These are phyloP conservation scores for Lithophane ornitopus DNA, from an alignment of 2,888 invertebrate species.

Conservation along the genomic window DNA sequence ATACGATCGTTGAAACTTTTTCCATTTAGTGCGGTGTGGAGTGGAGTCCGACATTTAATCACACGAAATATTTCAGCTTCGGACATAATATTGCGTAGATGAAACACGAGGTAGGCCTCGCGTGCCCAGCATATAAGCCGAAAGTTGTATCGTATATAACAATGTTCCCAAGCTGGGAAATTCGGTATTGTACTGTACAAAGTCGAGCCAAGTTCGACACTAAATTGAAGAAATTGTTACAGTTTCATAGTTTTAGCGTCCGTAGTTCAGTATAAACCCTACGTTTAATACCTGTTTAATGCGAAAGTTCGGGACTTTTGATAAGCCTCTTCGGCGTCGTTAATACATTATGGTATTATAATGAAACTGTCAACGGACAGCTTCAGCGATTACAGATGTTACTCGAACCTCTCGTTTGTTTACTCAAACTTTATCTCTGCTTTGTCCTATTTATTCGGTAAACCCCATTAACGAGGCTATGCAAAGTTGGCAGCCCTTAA, in stretches of 20 bases:
- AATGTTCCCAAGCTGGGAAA: constrained; percentile 33
- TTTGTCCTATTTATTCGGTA: constrained; percentile 70
- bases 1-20: constrained; percentile 58
- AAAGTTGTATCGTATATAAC: constrained; percentile 41
- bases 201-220: constrained; percentile 53
- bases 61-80: constrained; percentile 55
- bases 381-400: constrained; percentile 51
- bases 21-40: constrained; percentile 47
- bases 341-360: constrained; percentile 60
- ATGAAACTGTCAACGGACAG: constrained; percentile 60
- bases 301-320: constrained; percentile 56
- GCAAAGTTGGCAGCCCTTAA: constrained; percentile 75
- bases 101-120: constrained; percentile 27
- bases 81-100: constrained; percentile 47
- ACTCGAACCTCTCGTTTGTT: constrained; percentile 57
- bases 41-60: constrained; percentile 41
- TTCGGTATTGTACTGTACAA: constrained; percentile 39
- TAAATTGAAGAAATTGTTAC: constrained; percentile 63
- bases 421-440: constrained; percentile 63
- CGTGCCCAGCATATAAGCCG: constrained; percentile 22
- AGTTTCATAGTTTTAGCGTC: constrained; percentile 59
- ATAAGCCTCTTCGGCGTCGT: constrained; percentile 64
- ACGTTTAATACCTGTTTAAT: constrained; percentile 50
- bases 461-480: constrained; percentile 72
- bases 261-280: constrained; percentile 42